Evolutionary conservation across 2,888 invertebrate genomes (phyloP), one percentile per base, ranked within the genome.

Genomic region (Protodeltote pygarga): DNA sequence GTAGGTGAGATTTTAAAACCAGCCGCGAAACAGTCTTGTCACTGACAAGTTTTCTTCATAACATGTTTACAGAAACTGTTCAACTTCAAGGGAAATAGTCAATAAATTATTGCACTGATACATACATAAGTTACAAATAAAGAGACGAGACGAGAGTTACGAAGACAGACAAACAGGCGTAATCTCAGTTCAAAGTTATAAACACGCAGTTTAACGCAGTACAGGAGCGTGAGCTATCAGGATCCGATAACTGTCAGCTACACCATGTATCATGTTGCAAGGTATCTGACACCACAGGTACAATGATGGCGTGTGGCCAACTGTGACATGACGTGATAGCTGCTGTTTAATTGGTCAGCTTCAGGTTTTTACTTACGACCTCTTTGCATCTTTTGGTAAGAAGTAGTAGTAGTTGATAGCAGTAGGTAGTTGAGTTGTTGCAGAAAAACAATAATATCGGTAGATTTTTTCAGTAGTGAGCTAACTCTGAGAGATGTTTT

Each of bases 271-370:
- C 50, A 52, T 50, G 45, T 64, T 54, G 61, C 54, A 48, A 50
- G 57, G 63, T 63, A 64, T 57, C 37, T 35, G 19, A 55, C n/a
- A n/a, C n/a, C n/a, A 68, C 51, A 65, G 64, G 60, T 46, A 77
- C 73, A 77, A 74, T 76, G 60, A 64, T 77, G 76, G 77, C 79
- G 71, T 48, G 71, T 59, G 34, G 66, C 77, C 77, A 77, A 77
- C 65, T 73, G 71, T 78, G 76, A 65, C 74, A 61, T 58, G 50
- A 46, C 54, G 59, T 57, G 50, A 58, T 46, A 48, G 40, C 55
- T 50, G 11, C 31, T 39, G 32, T 31, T 29, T 65, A 59, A 58
- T 57, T 58, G 33, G 20, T 3, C 6, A 17, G 37, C 15, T 14
- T 17, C 34, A 17, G 37, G 20, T 25, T 34, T 58, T 51, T 38